Evolutionary conservation across 2,888 invertebrate genomes (phyloP).

Genomic region (Anoncus sp.): DNA sequence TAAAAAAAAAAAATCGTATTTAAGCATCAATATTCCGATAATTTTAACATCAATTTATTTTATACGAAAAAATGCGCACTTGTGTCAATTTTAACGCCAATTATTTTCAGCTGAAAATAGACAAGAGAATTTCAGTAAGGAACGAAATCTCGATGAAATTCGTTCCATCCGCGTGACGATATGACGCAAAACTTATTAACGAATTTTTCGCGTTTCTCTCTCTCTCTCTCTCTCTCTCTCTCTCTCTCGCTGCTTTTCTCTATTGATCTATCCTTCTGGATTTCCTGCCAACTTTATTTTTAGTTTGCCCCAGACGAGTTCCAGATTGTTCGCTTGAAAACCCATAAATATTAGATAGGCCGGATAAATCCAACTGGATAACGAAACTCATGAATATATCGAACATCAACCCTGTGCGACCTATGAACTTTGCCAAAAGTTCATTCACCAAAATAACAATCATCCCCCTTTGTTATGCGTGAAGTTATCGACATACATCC

Average conservation of each 20-base stretch:
- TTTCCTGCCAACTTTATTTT: background rate
- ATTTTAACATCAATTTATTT: too few species aligned
- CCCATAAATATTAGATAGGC: conserved; percentile 8
- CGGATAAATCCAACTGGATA: too few species aligned
- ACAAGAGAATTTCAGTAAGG: too few species aligned
- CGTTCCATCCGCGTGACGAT: too few species aligned
- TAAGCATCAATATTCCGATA: too few species aligned
- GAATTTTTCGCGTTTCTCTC: conserved; percentile 10
- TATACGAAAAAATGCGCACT: too few species aligned
- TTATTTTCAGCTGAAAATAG: too few species aligned
- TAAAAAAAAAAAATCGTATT: too few species aligned
- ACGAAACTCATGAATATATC: conserved; percentile 2
- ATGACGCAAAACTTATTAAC: background rate
- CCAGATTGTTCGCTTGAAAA: background rate
- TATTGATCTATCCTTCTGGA: background rate
- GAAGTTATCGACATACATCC: background rate
- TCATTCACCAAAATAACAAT: conserved; percentile 13
- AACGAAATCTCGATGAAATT: too few species aligned
- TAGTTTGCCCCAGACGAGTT: background rate
- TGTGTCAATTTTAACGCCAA: too few species aligned
- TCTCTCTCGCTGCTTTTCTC: conserved; percentile 18
- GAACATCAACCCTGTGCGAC: conserved; percentile 4
- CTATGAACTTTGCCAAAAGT: conserved; percentile 20
- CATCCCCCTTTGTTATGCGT: background rate
- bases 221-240: conserved; percentile 3